These are phyloP conservation scores for Bombus confusus DNA, from an alignment of 1,140 invertebrate genomes.

Conservation along the genomic window DNA sequence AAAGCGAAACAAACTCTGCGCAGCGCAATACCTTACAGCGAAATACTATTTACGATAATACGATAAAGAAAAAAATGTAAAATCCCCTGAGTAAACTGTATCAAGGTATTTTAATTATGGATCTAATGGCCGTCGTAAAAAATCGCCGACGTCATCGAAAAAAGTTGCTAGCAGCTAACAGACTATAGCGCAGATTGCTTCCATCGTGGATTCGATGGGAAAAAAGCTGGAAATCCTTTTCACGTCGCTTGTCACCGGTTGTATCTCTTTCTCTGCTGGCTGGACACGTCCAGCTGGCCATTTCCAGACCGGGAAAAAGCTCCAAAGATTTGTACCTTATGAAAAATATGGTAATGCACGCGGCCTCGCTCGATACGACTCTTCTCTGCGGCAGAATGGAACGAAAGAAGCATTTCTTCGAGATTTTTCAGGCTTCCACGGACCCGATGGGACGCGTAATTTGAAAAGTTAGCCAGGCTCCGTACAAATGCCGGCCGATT, in stretches of 20 bases:
- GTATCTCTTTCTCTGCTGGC: conserved; percentile 6
- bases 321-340: conserved; percentile 68
- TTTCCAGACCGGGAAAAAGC: conserved; percentile 36
- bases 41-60: too few relatives aligned
- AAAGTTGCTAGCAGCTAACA: too few relatives aligned
- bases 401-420: not conserved
- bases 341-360: conserved; percentile 68
- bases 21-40: too few relatives aligned
- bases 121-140: too few relatives aligned
- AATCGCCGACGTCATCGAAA: too few relatives aligned
- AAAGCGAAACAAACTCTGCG: too few relatives aligned
- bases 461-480: conserved; percentile 19
- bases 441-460: not conserved
- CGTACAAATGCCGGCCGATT: not conserved
- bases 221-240: not conserved
- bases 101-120: too few relatives aligned
- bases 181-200: not conserved
- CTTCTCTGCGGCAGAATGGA: not conserved
- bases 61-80: too few relatives aligned
- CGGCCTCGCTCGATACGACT: conserved; percentile 23
- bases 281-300: conserved; percentile 19
- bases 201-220: not conserved
- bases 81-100: too few relatives aligned
- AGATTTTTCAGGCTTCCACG: conserved; percentile 35
- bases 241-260: not conserved